Conservation (phyloP, 2,888 invertebrate genomes). For the Rhagium mordax region DNA sequence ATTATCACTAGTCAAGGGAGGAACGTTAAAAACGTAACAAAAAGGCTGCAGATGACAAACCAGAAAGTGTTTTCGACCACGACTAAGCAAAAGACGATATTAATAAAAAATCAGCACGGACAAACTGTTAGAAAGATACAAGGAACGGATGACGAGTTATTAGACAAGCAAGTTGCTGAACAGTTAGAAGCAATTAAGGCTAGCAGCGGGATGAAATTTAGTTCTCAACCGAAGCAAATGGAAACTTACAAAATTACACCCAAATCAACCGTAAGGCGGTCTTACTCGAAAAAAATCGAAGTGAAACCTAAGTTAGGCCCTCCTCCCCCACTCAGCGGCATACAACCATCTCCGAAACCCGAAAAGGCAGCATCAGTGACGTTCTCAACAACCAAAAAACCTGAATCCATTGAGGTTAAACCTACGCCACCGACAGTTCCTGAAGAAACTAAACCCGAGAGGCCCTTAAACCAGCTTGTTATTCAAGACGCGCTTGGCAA, state of each 20-base stretch:
- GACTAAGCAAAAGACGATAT: constrained; percentile 64
- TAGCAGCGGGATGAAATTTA: constrained; percentile 51
- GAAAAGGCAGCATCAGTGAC: constrained; percentile 5
- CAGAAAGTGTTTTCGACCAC: neutral
- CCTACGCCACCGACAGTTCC: constrained; percentile 7
- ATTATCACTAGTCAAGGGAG: constrained; percentile 23
- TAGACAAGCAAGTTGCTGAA: constrained; percentile 60
- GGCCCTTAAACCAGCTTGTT: constrained; percentile 66
- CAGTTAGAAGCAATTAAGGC: constrained; percentile 69
- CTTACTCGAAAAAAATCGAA: constrained; percentile 50
- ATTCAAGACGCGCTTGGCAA: constrained; percentile 69
- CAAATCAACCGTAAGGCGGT: constrained; percentile 36
- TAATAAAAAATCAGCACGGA: constrained; percentile 67
- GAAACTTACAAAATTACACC: constrained; percentile 8
- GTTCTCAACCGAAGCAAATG: constrained; percentile 26
- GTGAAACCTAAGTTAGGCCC: constrained; percentile 40
- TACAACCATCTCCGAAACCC: constrained; percentile 7
- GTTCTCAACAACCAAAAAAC: neutral
- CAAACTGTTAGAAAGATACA: constrained; percentile 66
- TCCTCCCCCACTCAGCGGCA: constrained; percentile 22
- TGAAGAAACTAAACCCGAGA: constrained; percentile 44
- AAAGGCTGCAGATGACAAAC: neutral
- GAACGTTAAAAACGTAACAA: constrained; percentile 25
- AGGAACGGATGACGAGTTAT: constrained; percentile 47
- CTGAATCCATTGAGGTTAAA: constrained; percentile 7